phyloP scores from a whole-genome alignment of 2,797 vertebrate genomes.

The Otolemur crassicaudatus region DNA sequence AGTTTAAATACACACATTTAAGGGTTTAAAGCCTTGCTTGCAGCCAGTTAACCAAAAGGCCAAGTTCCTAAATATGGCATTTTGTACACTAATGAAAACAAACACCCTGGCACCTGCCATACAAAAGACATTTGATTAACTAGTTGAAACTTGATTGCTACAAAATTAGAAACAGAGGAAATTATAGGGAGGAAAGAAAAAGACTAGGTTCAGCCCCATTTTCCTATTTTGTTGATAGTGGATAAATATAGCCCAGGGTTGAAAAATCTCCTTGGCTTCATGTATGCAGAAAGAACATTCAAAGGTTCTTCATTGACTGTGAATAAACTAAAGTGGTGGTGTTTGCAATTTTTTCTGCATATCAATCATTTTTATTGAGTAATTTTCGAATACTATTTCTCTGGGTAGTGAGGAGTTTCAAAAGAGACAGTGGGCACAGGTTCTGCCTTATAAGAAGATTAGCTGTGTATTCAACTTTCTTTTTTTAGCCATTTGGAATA shows the following conservation, averaged over 20 bases:
- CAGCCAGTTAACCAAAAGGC: conserved; percentile 85
- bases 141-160: conserved; percentile 81
- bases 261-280: conserved; percentile 37
- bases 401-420: background rate
- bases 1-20: conserved; percentile 87
- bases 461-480: background rate
- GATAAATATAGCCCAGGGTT: conserved; percentile 71
- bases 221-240: conserved; percentile 79
- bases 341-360: background rate
- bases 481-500: background rate
- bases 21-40: conserved; percentile 83
- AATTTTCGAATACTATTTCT: conserved; percentile 20
- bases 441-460: background rate
- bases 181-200: conserved; percentile 72
- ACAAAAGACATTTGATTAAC: conserved; percentile 87
- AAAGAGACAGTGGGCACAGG: background rate
- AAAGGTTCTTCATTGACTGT: conserved; percentile 12
- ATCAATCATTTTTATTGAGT: background rate
- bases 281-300: conserved; percentile 31
- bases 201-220: conserved; percentile 64
- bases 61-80: conserved; percentile 87
- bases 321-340: background rate
- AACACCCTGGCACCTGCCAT: conserved; percentile 86
- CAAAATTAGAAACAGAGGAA: conserved; percentile 83
- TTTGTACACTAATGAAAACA: conserved; percentile 86